Conservation (phyloP, 2,113 vertebrate species). For the Apodemus speciosus region DNA sequence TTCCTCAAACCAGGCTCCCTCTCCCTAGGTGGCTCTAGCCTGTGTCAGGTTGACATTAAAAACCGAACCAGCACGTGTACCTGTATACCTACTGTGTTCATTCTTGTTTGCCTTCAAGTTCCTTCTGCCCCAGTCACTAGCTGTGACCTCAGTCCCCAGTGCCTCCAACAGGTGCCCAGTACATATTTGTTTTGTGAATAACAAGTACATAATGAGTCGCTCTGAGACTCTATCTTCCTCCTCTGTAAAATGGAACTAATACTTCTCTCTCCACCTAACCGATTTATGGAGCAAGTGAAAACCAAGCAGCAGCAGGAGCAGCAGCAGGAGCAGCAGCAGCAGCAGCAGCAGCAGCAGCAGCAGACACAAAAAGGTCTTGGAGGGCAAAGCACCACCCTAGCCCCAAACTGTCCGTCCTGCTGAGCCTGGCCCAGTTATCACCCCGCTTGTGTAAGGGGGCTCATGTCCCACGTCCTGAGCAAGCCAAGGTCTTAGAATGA, state of each 20-base stretch:
- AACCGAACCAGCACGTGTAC: not conserved
- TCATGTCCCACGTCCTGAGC: not conserved
- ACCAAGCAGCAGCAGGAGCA: not conserved
- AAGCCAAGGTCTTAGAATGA: not conserved
- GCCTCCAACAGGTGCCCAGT: not conserved
- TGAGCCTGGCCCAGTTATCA: not conserved
- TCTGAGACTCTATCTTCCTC: not conserved
- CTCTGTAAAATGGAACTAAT: conserved; percentile 8
- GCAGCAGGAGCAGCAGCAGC: not conserved
- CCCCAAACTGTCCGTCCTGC: not conserved
- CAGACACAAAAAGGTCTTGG: not conserved
- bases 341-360: not conserved
- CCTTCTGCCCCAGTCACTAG: not conserved
- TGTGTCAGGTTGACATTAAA: not conserved
- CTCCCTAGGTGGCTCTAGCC: not conserved
- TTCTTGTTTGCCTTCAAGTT: not conserved
- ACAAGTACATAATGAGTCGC: not conserved
- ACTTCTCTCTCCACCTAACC: not conserved
- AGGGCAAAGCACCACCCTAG: not conserved
- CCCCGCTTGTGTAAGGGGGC: not conserved
- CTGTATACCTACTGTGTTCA: not conserved
- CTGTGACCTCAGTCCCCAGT: not conserved
- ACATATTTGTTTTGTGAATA: conserved; percentile 32
- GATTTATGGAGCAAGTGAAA: not conserved
- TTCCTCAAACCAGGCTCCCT: no score